Base-by-base conservation (phyloP, 2,797 vertebrate species). In the Sparus aurata region DNA sequence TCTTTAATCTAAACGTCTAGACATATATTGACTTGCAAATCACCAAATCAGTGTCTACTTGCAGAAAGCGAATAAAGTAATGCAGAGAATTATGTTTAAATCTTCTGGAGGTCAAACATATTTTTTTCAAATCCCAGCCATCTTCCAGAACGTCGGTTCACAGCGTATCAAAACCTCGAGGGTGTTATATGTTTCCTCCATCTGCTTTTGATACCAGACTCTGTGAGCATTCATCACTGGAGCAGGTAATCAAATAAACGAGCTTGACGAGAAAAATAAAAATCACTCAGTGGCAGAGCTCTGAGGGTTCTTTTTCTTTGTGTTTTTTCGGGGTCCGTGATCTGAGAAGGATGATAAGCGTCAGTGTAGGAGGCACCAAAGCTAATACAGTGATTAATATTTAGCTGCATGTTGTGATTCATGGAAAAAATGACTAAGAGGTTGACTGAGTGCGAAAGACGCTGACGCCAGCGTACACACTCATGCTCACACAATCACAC, bases 381-480 rank as follows among this genome's bases (percentile, higher is more conserved):
- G 82, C 81, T 70, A 69, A 83, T 47, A 23, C 73, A 50, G 50
- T 83, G 82, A 90, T 84, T 80, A 86, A 89, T 86, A 85, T 87
- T 82, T 77, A 86, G 73, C 89, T 87, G 73, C 79, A 41, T 85
- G 89, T 85, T 83, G 77, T 85, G 80, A 90, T 84, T 89, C 89
- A 87, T 57, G 71, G 75, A 84, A 85, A 85, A 89, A 80, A 83
- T 89, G 89, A 91, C 82, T 86, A 73, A 91, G 80, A 76, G 79
- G 73, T 67, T 86, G 84, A 86, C 77, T 84, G 83, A 79, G 82
- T 87, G 85, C 73, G 85, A 90, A 81, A 79, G 69, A 81, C 59
- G 46, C 79, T 81, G 75, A 89, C 15, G 53, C 61, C 46, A 65
- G 30, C 6, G 46, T 13, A 34, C 49, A 38, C 60, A 50, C 47